A percentile compares a stretch with the other conserved stretches of the same genome.
Conservation (phyloP, 2,888 invertebrate genomes). For the Plusia festucae region DNA sequence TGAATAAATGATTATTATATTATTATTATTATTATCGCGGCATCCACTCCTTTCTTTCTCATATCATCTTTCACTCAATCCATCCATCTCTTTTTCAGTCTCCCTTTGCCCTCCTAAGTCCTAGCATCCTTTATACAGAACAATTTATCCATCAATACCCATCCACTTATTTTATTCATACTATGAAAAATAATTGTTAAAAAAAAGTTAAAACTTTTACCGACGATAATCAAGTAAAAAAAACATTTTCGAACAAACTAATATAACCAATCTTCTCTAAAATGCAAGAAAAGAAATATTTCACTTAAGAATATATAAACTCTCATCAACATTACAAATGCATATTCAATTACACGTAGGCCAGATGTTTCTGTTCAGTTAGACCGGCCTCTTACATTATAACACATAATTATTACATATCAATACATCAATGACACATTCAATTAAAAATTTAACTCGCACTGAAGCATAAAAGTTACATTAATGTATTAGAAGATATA, state of each 20-base stretch:
- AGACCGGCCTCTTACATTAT: neutral
- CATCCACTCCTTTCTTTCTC: too few relatives aligned
- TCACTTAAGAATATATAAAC: neutral
- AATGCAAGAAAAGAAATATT: neutral
- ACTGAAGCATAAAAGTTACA: neutral
- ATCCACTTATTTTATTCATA: too few relatives aligned
- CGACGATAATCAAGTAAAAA: too few relatives aligned
- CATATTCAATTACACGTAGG: neutral
- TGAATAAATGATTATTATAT: too few relatives aligned
- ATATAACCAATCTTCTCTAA: neutral
- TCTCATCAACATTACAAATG: neutral
- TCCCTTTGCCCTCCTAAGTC: too few relatives aligned
- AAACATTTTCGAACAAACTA: neutral
- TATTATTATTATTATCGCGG: too few relatives aligned
- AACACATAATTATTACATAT: neutral
- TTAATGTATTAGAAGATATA: conserved; percentile 1
- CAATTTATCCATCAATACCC: too few relatives aligned
- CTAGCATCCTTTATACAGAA: too few relatives aligned
- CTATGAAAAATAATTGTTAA: too few relatives aligned
- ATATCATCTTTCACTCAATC: too few relatives aligned
- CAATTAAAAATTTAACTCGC: neutral
- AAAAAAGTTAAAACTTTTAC: too few relatives aligned
- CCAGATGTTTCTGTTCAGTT: conserved; percentile 1
- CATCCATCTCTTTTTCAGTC: too few relatives aligned
- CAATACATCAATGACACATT: neutral